Percentiles rank a stretch among this genome's conserved stretches.
Evolutionary conservation across 2,888 invertebrate species (phyloP).

Genomic region (Callosobruchus maculatus): DNA sequence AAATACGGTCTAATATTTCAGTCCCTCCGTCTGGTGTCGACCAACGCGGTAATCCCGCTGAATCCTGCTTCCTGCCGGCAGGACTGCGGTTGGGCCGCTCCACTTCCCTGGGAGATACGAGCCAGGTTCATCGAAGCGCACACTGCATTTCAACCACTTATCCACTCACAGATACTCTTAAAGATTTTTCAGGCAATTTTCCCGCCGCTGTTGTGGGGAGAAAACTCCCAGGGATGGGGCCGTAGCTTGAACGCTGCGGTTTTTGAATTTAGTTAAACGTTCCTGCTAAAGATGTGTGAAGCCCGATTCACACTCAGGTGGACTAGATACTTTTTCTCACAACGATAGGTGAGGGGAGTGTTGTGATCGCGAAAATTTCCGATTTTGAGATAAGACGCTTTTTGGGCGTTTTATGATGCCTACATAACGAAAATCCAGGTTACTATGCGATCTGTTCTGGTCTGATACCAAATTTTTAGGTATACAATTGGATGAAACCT

Average conservation of each 20-base stretch:
- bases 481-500: too few relatives aligned
- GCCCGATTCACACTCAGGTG: too few relatives aligned
- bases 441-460: too few relatives aligned
- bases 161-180: conserved; percentile 25
- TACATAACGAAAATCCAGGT: too few relatives aligned
- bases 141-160: conserved; percentile 48
- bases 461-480: too few relatives aligned
- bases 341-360: too few relatives aligned
- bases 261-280: background rate
- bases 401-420: too few relatives aligned
- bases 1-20: conserved; percentile 46
- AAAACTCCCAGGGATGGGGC: background rate
- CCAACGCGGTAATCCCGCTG: conserved; percentile 16
- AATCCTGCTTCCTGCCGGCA: conserved; percentile 13
- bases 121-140: conserved; percentile 46
- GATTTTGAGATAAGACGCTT: too few relatives aligned
- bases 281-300: too few relatives aligned
- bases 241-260: background rate
- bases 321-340: too few relatives aligned
- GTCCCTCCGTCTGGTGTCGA: conserved; percentile 30
- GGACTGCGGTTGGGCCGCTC: conserved; percentile 33
- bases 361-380: too few relatives aligned
- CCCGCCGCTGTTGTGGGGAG: conserved; percentile 1
- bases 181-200: conserved; percentile 23
- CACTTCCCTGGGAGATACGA: conserved; percentile 44